These are phyloP conservation scores for Aleiodes leptofemur DNA, from an alignment of 2,888 invertebrate genomes.

Conservation along the genomic window DNA sequence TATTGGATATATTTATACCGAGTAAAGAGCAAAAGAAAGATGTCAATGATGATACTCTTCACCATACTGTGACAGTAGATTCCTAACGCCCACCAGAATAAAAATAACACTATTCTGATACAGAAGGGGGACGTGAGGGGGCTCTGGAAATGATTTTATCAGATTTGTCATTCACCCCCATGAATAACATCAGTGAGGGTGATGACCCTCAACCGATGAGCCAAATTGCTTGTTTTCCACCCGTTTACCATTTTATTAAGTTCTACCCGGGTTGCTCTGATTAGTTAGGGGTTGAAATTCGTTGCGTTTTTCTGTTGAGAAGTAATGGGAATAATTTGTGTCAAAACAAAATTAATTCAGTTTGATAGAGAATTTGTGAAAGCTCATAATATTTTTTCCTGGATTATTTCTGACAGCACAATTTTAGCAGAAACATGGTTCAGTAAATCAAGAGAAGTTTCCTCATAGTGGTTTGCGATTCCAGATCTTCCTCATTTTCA, in stretches of 20 bases:
- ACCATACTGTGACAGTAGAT: constrained; percentile 42
- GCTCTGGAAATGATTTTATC: constrained; percentile 73
- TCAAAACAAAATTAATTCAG: constrained; percentile 23
- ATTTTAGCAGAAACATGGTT: neutral
- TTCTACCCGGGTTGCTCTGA: constrained; percentile 58
- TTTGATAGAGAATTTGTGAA: too few species aligned
- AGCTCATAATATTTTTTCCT: too few species aligned
- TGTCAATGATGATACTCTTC: constrained; percentile 17
- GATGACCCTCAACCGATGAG: constrained; percentile 55
- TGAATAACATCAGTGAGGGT: constrained; percentile 51
- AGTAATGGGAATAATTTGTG: neutral
- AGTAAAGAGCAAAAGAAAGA: constrained; percentile 46
- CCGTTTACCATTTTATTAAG: constrained; percentile 74
- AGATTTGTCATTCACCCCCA: constrained; percentile 67
- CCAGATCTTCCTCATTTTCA: too few species aligned
- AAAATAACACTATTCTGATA: constrained; percentile 39
- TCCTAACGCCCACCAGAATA: constrained; percentile 37
- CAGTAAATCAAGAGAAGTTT: too few species aligned
- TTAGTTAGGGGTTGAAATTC: constrained; percentile 7
- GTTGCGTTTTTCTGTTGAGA: neutral
- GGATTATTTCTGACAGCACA: neutral
- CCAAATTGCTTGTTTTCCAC: constrained; percentile 74
- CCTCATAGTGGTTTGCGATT: too few species aligned
- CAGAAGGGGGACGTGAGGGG: constrained; percentile 49
- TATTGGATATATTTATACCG: constrained; percentile 67